phyloP scores from a whole-genome alignment of 2,797 vertebrate genomes.

The Brachymystax lenok region DNA sequence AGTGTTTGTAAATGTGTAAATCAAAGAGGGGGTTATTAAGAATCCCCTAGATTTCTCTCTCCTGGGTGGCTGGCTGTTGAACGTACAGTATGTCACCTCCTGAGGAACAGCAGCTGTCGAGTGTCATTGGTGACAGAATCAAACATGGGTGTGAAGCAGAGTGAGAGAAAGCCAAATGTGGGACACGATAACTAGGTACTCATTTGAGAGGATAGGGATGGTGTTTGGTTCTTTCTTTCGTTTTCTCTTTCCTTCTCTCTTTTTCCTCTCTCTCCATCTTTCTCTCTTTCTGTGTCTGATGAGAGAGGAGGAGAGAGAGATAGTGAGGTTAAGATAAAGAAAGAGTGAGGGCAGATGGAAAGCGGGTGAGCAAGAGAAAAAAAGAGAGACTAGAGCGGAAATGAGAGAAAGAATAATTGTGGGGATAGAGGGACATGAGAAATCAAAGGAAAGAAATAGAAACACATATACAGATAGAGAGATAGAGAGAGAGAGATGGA shows the following conservation, averaged over 20 bases:
- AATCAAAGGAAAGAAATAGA: not conserved
- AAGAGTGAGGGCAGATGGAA: not conserved
- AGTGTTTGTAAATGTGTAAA: conserved; percentile 41
- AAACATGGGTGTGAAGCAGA: conserved; percentile 20
- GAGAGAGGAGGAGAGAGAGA: conserved; percentile 29
- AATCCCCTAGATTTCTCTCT: conserved; percentile 14
- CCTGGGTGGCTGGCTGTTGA: conserved; percentile 2
- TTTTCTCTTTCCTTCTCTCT: not conserved
- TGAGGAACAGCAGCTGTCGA: conserved; percentile 25
- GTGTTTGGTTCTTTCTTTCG: conserved; percentile 46
- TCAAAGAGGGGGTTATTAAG: conserved; percentile 29
- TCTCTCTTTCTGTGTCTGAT: conserved; percentile 43
- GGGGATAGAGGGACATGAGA: not conserved
- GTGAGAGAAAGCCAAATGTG: conserved; percentile 43
- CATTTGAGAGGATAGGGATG: conserved; percentile 70
- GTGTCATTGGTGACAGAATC: conserved; percentile 29
- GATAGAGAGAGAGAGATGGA: conserved; percentile 5
- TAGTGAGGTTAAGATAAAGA: not conserved
- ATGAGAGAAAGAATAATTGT: not conserved
- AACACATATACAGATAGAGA: not conserved
- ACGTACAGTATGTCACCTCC: conserved; percentile 17
- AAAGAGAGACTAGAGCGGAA: not conserved
- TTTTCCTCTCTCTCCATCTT: not conserved
- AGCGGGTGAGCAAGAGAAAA: not conserved
- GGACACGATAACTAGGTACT: conserved; percentile 75